Percentiles rank a stretch among this genome's conserved stretches.
These are phyloP conservation scores for Columba livia DNA, from an alignment of 2,113 vertebrate species.

Conservation along the genomic window DNA sequence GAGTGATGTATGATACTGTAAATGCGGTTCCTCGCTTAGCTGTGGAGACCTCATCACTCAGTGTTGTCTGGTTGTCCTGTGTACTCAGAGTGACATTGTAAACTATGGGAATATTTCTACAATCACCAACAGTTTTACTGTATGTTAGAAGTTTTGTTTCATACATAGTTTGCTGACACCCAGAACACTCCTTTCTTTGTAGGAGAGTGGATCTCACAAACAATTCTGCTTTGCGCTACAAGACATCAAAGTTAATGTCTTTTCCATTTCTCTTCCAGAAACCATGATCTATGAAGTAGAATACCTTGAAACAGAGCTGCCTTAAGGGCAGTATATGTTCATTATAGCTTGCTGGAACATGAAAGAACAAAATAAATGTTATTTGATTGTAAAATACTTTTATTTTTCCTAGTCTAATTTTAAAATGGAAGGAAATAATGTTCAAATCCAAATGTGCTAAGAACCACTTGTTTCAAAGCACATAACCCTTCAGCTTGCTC, in stretches of 20 bases:
- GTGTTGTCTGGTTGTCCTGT: neutral
- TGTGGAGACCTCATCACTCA: neutral
- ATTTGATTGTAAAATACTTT: slow-evolving; percentile 8
- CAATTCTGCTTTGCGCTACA: neutral
- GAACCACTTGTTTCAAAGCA: neutral
- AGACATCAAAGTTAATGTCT: slow-evolving; percentile 15
- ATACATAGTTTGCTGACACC: neutral
- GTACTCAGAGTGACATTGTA: neutral
- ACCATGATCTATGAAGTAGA: neutral
- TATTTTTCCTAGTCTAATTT: neutral
- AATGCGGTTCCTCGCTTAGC: neutral
- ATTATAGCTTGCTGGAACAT: neutral
- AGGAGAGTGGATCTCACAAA: neutral
- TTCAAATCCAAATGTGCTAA: neutral
- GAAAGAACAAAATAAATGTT: neutral
- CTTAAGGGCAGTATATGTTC: neutral
- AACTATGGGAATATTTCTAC: neutral
- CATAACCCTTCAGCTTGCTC: neutral
- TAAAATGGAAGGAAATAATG: neutral
- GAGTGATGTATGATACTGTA: neutral
- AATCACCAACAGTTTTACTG: neutral
- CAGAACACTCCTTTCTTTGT: neutral
- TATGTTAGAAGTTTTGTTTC: neutral
- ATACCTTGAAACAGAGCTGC: neutral
- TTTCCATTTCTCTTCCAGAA: neutral